Evolutionary conservation across 2,113 vertebrate genomes (phyloP), one percentile per base, ranked within the genome.

Genomic region (Albula goreensis): DNA sequence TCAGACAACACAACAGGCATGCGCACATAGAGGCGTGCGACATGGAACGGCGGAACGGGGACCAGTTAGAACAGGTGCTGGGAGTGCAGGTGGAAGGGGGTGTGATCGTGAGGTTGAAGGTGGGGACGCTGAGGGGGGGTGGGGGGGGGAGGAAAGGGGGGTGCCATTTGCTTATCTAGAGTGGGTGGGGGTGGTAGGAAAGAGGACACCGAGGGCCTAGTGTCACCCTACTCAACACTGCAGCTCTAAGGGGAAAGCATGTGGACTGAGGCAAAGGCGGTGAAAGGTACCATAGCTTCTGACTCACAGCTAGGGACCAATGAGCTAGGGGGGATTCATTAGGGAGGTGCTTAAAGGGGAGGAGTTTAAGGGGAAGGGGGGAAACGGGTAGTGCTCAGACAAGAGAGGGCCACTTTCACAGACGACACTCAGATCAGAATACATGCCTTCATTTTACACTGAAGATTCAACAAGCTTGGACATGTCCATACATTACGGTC

Each of bases 1-100:
- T 91, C 91, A 6, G 93, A 93, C 93, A 91, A 93, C 93, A 96
- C 90, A 90, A 87, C 93, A 91, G 93, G 93, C 95, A 95, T 95
- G 94, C 95, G 86, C 83, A 77, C 87, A 87, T 83, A 80, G 49
- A 89, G 86, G 86, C 88, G 88, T 85, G 89, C 85, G 88, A 63
- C 83, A 84, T 19, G 82, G 85, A 85, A 78, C 83, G 84, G 31
- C 31, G 31, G 31, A 41, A 41, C 31, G 31, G 31, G 86, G 86
- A 56, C 77, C 82, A 66, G 56, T 87, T 50, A 60, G 56, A 80
- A 50, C 53, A 60, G 82, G 85, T 49, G 81, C 81, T 77, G 80
- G 85, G 19, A 66, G 86, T 57, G 86, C 74, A 63, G 82, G 86
- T 50, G 74, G 77, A 19, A 53, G 74, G 81, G 81, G 80, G 86